Evolutionary conservation across 2,888 invertebrate species (phyloP).

Genomic region (Coenonympha glycerion): DNA sequence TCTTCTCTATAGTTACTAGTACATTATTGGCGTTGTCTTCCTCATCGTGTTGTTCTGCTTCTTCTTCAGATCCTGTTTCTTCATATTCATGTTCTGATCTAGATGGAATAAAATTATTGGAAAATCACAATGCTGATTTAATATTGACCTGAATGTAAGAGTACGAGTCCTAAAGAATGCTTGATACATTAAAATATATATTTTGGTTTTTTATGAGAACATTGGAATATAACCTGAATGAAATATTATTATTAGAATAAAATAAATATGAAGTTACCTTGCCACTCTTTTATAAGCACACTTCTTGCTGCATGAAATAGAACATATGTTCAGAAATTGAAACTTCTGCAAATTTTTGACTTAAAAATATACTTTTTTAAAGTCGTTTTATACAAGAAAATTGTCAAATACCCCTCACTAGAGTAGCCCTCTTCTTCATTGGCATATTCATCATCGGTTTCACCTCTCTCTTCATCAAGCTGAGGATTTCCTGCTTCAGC

Average conservation of each 20-base stretch:
- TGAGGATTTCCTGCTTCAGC: constrained; percentile 63
- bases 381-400: constrained; percentile 7
- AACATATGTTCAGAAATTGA: too few species aligned
- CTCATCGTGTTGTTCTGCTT: constrained; percentile 81
- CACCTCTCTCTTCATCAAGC: constrained; percentile 75
- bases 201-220: too few species aligned
- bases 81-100: constrained; percentile 81
- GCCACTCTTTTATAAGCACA: constrained; percentile 63
- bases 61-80: constrained; percentile 82
- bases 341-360: too few species aligned
- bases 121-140: too few species aligned
- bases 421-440: constrained; percentile 81
- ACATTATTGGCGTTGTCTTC: constrained; percentile 71
- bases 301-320: constrained; percentile 51
- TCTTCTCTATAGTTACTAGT: constrained; percentile 51
- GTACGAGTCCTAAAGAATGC: too few species aligned
- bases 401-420: constrained; percentile 78
- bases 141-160: too few species aligned
- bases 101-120: background rate
- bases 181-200: too few species aligned
- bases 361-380: too few species aligned
- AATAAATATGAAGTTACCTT: constrained; percentile 41
- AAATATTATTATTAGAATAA: background rate
- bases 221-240: background rate
- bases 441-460: constrained; percentile 79